A percentile compares a stretch with the other conserved stretches of the same genome.
phyloP scores from a whole-genome alignment of 1,140 invertebrate genomes.

The Ctenoplectra terminalis region DNA sequence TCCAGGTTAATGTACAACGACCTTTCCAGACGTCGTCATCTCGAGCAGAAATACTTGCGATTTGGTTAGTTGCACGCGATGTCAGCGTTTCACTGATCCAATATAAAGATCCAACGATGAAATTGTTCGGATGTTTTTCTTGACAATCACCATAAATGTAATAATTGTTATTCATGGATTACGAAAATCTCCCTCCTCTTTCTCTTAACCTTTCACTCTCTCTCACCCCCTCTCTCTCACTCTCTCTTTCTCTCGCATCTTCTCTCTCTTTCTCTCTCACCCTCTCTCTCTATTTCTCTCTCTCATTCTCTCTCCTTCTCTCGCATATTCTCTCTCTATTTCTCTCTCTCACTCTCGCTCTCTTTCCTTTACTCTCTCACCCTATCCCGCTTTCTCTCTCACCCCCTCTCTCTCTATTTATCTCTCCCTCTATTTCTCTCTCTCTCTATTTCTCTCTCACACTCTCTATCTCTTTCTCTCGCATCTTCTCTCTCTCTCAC shows the following conservation, averaged over 20 bases:
- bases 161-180: slow-evolving; percentile 26
- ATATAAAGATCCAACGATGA: slow-evolving; percentile 2
- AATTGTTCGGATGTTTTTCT: slow-evolving; percentile 28
- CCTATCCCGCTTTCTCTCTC: no score
- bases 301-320: no score
- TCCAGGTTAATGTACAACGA: slow-evolving; percentile 39
- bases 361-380: no score
- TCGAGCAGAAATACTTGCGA: slow-evolving; percentile 32
- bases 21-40: slow-evolving; percentile 1
- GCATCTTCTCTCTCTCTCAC: no score
- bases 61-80: slow-evolving; percentile 6
- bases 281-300: no score
- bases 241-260: no score
- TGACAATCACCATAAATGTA: not conserved
- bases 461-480: no score
- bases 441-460: no score
- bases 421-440: no score
- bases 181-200: no score
- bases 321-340: no score
- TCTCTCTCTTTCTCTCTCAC: not conserved
- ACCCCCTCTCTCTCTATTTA: not conserved
- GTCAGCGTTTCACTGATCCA: not conserved
- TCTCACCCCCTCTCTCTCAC: slow-evolving; percentile 12
- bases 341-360: no score
- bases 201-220: slow-evolving; percentile 44